Evolutionary conservation across 2,797 vertebrate genomes (phyloP), one percentile per base, ranked within the genome.

Genomic region (Falco novaeseelandiae): DNA sequence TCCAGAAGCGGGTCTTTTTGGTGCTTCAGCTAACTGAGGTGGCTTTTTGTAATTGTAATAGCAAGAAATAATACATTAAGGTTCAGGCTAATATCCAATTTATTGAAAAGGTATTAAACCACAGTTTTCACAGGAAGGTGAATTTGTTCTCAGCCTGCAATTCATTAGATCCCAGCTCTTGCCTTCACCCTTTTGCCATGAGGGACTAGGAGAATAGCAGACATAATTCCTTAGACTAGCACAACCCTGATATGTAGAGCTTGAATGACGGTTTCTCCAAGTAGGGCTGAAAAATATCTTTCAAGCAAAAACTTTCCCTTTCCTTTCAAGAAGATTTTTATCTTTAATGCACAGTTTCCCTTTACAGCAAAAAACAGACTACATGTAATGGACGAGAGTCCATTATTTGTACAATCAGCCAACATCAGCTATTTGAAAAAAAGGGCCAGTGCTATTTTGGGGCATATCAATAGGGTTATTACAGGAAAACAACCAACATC

Each of bases 401-500:
- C 55, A 77, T 84, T 93, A 92, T 80, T 93, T 67, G 52, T 66
- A 78, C 67, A 80, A 73, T 74, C 82, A 95, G 52, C 36, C 86
- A 89, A 79, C 18, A 4, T 55, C 77, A 91, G 63, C n/a, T 83
- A 76, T 89, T 55, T 5, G 2, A 14, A 76, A 86, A 84, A 89
- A 91, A 84, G 2, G 34, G 16, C 36, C 55, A 67, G 55, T 51
- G 57, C 78, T 93, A 89, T 96, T 95, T 48, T 81, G 52, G 80
- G 52, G 92, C 1, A 21, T 94, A 78, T 87, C 89, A 85, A 91
- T 57, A 92, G 71, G 16, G 23, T 91, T 94, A 91, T 83, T 67
- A 91, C 72, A 92, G 90, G 65, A 85, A 85, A 94, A 89, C 52
- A 95, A 82, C 59, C 80, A 94, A 91, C 71, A 91, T 83, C 79